phyloP scores from a whole-genome alignment of 2,888 invertebrate species.

The Aspidiotus rigidus region DNA sequence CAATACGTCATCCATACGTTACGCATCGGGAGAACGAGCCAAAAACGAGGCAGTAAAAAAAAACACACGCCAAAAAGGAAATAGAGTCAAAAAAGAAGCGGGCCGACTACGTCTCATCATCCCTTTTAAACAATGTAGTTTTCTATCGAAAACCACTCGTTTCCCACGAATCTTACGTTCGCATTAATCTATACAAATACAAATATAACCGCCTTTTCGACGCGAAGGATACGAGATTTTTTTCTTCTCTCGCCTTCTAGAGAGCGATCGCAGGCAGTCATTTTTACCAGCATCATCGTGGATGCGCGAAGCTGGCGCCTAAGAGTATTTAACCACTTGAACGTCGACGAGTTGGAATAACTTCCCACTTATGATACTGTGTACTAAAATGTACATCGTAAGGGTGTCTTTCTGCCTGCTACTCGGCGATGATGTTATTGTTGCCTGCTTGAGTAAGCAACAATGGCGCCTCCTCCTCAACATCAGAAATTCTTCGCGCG shows the following conservation, averaged over 20 bases:
- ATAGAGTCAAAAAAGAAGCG: neutral
- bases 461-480: constrained; percentile 18
- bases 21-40: neutral
- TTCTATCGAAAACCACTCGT: neutral
- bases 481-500: neutral
- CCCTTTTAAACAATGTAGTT: neutral
- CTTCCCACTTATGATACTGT: constrained; percentile 18
- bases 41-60: constrained; percentile 19
- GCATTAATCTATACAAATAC: constrained; percentile 32
- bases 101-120: neutral
- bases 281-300: constrained; percentile 5
- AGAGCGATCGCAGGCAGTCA: constrained; percentile 3
- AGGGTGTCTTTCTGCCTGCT: constrained; percentile 15
- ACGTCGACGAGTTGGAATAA: constrained; percentile 12
- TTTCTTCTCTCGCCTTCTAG: constrained; percentile 18
- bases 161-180: constrained; percentile 32
- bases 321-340: constrained; percentile 16
- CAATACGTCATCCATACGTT: constrained; percentile 32
- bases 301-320: constrained; percentile 14
- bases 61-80: neutral
- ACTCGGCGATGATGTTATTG: constrained; percentile 10
- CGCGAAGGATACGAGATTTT: constrained; percentile 24
- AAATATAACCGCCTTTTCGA: constrained; percentile 20
- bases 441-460: constrained; percentile 19
- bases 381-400: neutral